These are phyloP conservation scores for Anastatus disparis DNA, from an alignment of 1,140 invertebrate genomes.

Conservation along the genomic window DNA sequence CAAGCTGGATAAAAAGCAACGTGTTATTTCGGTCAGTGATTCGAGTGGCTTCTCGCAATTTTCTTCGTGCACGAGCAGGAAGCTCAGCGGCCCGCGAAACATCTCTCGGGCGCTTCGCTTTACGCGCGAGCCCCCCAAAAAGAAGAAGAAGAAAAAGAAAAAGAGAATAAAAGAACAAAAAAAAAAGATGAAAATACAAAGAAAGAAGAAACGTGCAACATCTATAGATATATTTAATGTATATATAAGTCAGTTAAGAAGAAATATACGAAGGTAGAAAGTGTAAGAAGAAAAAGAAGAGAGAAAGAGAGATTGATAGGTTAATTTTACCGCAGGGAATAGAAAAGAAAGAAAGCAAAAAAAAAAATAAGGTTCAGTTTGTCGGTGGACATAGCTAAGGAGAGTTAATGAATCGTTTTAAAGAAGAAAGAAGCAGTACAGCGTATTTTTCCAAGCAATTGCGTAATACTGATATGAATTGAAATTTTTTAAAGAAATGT, in stretches of 20 bases:
- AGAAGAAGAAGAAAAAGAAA: background rate
- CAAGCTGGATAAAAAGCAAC: conserved; percentile 25
- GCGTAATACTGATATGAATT: background rate
- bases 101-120: background rate
- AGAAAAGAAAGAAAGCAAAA: background rate
- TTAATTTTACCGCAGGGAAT: conserved; percentile 12
- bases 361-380: too few species aligned
- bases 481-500: too few species aligned
- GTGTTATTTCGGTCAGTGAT: conserved; percentile 36
- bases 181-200: background rate
- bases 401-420: background rate
- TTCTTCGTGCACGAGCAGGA: conserved; percentile 21
- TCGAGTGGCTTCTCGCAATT: conserved; percentile 38
- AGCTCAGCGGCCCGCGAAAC: conserved; percentile 16
- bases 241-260: background rate
- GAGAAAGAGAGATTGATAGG: conserved; percentile 29
- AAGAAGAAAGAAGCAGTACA: too few species aligned
- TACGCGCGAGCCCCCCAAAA: too few species aligned
- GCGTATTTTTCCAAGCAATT: background rate
- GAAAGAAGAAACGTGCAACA: too few species aligned
- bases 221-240: too few species aligned
- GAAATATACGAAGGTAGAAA: too few species aligned
- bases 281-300: background rate
- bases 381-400: background rate
- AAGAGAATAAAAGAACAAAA: background rate